phyloP scores from a whole-genome alignment of 2,888 invertebrate genomes.

The Nymphalis c-album region DNA sequence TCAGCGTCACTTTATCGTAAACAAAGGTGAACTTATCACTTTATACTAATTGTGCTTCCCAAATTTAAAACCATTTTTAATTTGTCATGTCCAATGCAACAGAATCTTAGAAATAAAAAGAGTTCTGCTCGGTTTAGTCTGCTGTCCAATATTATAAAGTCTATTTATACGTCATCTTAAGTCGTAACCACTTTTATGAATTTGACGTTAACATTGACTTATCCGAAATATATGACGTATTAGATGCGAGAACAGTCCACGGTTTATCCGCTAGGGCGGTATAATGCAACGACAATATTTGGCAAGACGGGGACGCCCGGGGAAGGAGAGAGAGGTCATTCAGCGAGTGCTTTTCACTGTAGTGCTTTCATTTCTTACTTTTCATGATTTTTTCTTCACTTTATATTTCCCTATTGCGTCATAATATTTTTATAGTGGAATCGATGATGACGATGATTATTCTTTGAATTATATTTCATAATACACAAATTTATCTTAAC shows the following conservation, averaged over 20 bases:
- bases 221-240: background rate
- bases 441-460: no score
- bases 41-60: background rate
- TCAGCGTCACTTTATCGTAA: background rate
- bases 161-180: no score
- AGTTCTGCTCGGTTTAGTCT: no score
- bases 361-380: slow-evolving; percentile 27
- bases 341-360: slow-evolving; percentile 24
- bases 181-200: no score
- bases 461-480: background rate
- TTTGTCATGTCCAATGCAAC: no score
- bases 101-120: no score
- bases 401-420: background rate
- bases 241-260: slow-evolving; percentile 16
- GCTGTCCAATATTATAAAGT: no score
- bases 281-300: slow-evolving; percentile 26
- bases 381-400: slow-evolving; percentile 5
- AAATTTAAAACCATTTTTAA: no score
- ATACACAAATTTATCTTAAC: no score
- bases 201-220: no score
- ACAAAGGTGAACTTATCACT: background rate
- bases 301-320: slow-evolving; percentile 7
- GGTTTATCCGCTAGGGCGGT: slow-evolving; percentile 10
- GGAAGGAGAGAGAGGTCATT: background rate
- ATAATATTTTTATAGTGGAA: background rate